Percentiles rank a stretch among this genome's conserved stretches.
phyloP scores from a whole-genome alignment of 2,113 vertebrate species.

The Capricornis sumatraensis region DNA sequence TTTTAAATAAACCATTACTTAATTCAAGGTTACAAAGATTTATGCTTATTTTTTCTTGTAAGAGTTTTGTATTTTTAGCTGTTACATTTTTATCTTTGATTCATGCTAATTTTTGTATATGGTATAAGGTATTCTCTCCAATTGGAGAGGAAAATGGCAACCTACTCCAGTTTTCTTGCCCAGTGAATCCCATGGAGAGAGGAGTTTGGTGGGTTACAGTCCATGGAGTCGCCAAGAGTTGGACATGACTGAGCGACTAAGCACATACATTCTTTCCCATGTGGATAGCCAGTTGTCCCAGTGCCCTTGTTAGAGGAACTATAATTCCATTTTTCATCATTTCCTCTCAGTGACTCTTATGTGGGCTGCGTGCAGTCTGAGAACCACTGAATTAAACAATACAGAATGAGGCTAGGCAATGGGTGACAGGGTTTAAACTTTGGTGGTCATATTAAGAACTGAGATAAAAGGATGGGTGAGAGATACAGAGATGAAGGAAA shows the following conservation, averaged over 20 bases:
- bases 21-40: constrained; percentile 7
- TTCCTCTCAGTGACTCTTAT: background rate
- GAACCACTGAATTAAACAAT: background rate
- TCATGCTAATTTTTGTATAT: background rate
- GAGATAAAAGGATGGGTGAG: background rate
- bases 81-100: constrained; percentile 1
- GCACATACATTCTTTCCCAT: background rate
- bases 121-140: background rate
- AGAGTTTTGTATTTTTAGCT: constrained; percentile 26
- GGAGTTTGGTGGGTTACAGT: background rate
- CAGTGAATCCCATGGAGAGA: background rate
- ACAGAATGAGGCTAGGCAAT: background rate
- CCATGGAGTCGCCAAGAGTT: background rate
- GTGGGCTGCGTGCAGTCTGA: background rate
- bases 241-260: background rate
- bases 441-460: background rate
- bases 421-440: background rate
- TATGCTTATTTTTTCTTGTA: background rate
- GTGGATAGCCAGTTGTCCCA: background rate
- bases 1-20: background rate
- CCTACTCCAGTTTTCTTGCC: background rate
- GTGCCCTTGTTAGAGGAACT: background rate
- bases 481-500: background rate
- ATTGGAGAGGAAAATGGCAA: background rate
- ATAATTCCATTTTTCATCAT: background rate